These are phyloP conservation scores for Drosophila aldrichi DNA, from an alignment of 2,888 invertebrate genomes.

Conservation along the genomic window DNA sequence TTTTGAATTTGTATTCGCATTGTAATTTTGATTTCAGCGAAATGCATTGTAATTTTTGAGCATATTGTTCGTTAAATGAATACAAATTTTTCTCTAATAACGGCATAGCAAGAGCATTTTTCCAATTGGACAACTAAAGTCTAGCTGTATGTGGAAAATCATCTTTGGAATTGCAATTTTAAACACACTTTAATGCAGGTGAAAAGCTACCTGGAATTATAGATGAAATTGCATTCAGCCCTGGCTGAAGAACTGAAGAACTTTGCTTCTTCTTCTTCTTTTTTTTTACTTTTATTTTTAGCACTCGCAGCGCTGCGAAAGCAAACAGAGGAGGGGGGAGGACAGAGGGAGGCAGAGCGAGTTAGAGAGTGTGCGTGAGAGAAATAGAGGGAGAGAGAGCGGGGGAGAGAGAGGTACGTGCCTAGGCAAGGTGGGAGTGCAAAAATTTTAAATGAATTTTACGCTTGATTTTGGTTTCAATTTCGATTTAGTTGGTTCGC, in stretches of 20 bases:
- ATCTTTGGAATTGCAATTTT: not conserved
- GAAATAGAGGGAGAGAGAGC: not conserved
- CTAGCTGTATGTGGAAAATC: not conserved
- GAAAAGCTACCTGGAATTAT: conserved; percentile 2
- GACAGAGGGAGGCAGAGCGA: not conserved
- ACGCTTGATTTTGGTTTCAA: conserved; percentile 77
- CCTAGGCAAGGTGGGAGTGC: conserved; percentile 14
- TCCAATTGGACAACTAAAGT: not conserved
- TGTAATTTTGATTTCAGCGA: conserved; percentile 17
- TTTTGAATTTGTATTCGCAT: not conserved
- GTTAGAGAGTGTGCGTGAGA: not conserved
- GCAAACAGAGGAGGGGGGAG: not conserved
- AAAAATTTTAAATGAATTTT: conserved; percentile 76
- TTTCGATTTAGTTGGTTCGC: conserved; percentile 60
- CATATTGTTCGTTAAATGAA: not conserved
- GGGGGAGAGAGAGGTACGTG: not conserved
- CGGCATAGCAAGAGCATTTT: not conserved
- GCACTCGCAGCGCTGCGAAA: conserved; percentile 38
- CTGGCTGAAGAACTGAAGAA: conserved; percentile 11
- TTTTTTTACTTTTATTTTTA: conserved; percentile 40
- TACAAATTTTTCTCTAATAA: not conserved
- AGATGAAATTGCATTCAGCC: conserved; percentile 11
- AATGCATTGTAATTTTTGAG: not conserved
- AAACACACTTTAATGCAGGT: not conserved
- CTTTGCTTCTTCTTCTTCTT: not conserved